Base-by-base conservation (phyloP, 2,113 vertebrate genomes). In the Neopipo cinnamomea region DNA sequence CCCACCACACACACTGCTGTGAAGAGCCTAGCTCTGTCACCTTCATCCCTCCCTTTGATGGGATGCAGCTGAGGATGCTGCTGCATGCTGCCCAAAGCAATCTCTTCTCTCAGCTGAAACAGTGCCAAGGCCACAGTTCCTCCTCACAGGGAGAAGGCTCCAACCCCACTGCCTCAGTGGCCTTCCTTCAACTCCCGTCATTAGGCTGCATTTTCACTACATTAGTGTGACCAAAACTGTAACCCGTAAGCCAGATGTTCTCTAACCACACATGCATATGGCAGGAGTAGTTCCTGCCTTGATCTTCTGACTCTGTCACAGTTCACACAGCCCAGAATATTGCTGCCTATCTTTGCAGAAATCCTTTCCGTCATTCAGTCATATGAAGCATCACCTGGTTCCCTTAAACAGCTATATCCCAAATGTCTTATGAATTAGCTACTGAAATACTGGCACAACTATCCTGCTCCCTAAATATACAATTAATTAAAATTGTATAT, bases 1-100 rank as follows among this genome's bases (percentile, higher is more conserved):
- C 7, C 22, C 5, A 21, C 5, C 16, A 37, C 0, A 37, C 0
- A 6, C 6, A 11, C 5, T 1, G 1, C 53, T 25, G 8, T 37
- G 37, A 55, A 56, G 24, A 76, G 31, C 30, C 28, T 0, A 5
- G n/a, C 15, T 63, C 11, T 0, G 0, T 14, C 4, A 81, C 24
- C 37, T 74, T 31, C 42, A 39, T 10, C 11, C 24, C 7, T 66
- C 6, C 11, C 9, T 2, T 18, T 2, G 4, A 22, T 53, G 41
- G n/a, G n/a, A n/a, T n/a, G n/a, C n/a, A n/a, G n/a, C 37, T 20
- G 25, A 37, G 50, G 22, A 39, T 44, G 49, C 27, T 52, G 41
- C 14, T 35, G 12, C 1, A 11, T 5, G 6, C 2, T 2, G 21
- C 41, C 25, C 1, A 0, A 37, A 86, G 67, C 18, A 12, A 1